These are phyloP conservation scores for Drosophila merina DNA, from an alignment of 2,888 invertebrate genomes.

Conservation along the genomic window DNA sequence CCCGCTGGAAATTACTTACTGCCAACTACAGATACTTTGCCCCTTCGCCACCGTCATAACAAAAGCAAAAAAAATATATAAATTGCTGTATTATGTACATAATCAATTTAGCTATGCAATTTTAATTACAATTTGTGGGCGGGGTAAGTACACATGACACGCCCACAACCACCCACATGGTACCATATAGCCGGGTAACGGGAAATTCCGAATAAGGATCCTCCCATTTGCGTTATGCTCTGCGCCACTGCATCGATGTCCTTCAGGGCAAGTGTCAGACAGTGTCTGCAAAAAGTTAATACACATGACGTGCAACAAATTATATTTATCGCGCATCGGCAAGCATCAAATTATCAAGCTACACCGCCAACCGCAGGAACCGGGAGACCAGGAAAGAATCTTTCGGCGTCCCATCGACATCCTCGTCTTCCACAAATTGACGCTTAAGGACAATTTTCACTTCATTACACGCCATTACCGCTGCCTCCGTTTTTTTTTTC, in stretches of 20 bases:
- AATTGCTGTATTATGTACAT: conserved; percentile 44
- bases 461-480: conserved; percentile 73
- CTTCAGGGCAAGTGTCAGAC: conserved; percentile 45
- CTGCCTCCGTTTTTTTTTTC: conserved; percentile 15
- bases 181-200: conserved; percentile 66
- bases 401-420: conserved; percentile 11
- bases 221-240: not conserved
- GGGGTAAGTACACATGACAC: conserved; percentile 57
- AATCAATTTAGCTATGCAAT: conserved; percentile 77
- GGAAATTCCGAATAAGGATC: conserved; percentile 22
- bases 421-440: conserved; percentile 71
- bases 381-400: conserved; percentile 22
- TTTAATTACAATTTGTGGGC: conserved; percentile 78
- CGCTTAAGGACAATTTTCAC: conserved; percentile 83
- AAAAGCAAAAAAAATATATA: conserved; percentile 21
- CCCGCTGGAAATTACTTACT: conserved; percentile 66
- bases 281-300: conserved; percentile 74
- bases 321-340: conserved; percentile 81
- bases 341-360: conserved; percentile 77
- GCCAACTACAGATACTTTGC: conserved; percentile 39
- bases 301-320: conserved; percentile 80
- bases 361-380: conserved; percentile 45
- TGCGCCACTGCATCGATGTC: not conserved
- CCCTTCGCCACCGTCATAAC: conserved; percentile 33
- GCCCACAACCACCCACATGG: conserved; percentile 25